phyloP scores from a whole-genome alignment of 35 echinoderm and acorn worm species.

The Heliocidaris tuberculata region DNA sequence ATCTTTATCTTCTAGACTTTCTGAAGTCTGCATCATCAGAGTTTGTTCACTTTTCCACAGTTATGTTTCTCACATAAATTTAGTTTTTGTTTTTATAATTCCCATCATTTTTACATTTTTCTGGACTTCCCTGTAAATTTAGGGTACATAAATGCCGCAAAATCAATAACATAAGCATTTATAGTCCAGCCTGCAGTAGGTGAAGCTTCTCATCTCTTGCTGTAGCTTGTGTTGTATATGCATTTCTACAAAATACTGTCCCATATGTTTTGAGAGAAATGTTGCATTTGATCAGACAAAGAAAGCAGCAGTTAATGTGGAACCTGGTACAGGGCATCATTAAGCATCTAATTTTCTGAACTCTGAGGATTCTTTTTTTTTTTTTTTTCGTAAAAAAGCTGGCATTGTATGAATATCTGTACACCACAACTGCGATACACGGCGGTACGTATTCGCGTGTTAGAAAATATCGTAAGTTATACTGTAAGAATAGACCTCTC shows the following conservation, averaged over 20 bases:
- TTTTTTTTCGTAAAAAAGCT: not conserved
- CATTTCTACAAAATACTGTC: not conserved
- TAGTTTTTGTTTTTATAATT: too few species aligned
- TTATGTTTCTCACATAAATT: too few species aligned
- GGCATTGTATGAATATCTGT: not conserved
- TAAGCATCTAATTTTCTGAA: not conserved
- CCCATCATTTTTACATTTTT: too few species aligned
- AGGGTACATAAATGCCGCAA: too few species aligned
- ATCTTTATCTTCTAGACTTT: too few species aligned
- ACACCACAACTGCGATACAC: not conserved
- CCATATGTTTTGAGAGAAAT: not conserved
- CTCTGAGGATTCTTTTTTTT: not conserved
- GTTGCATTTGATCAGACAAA: not conserved
- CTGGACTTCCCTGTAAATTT: too few species aligned
- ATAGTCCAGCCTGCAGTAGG: too few species aligned
- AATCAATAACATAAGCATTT: too few species aligned
- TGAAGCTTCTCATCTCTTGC: too few species aligned
- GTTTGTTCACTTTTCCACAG: too few species aligned
- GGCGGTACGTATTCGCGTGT: not conserved
- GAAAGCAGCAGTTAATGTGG: not conserved
- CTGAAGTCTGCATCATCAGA: too few species aligned
- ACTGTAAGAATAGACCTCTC: not conserved
- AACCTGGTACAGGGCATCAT: not conserved
- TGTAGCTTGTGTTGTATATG: not conserved
- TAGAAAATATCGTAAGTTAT: conserved; percentile 1